Percentiles rank a stretch among this genome's conserved stretches.
Conservation (phyloP, 2,888 invertebrate genomes). For the Bibio marci region DNA sequence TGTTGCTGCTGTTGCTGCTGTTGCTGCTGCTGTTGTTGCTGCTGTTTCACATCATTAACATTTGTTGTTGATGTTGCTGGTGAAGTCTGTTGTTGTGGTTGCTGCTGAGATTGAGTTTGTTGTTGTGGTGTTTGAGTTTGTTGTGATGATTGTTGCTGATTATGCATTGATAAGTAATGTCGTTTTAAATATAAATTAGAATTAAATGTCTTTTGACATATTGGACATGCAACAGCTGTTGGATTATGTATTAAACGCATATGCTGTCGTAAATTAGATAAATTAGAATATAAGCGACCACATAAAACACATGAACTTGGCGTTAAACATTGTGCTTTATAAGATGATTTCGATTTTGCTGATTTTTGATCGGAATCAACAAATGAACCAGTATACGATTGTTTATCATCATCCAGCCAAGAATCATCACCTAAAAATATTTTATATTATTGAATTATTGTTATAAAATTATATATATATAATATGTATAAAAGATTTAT, state of each 20-base stretch:
- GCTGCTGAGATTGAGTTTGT: too few species aligned
- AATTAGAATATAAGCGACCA: constrained; percentile 45
- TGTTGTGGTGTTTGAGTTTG: too few species aligned
- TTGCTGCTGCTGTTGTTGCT: too few species aligned
- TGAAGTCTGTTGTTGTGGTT: too few species aligned
- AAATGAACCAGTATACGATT: not conserved
- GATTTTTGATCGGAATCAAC: not conserved
- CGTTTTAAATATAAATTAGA: constrained; percentile 42
- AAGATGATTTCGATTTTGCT: constrained; percentile 2
- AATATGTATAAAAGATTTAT: too few species aligned
- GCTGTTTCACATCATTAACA: too few species aligned
- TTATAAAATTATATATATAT: too few species aligned
- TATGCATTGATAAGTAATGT: constrained; percentile 18
- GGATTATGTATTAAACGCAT: constrained; percentile 47
- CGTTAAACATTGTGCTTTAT: constrained; percentile 4
- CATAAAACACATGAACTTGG: constrained; percentile 35
- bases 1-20: too few species aligned
- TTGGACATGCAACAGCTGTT: constrained; percentile 39
- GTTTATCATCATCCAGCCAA: constrained; percentile 4
- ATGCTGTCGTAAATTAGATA: constrained; percentile 45
- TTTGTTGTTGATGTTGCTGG: too few species aligned
- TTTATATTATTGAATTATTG: too few species aligned
- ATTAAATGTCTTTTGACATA: constrained; percentile 44
- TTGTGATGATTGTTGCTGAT: not conserved
- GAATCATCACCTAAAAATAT: not conserved